phyloP scores from a whole-genome alignment of 2,113 vertebrate genomes.

The Hemiscyllium ocellatum region DNA sequence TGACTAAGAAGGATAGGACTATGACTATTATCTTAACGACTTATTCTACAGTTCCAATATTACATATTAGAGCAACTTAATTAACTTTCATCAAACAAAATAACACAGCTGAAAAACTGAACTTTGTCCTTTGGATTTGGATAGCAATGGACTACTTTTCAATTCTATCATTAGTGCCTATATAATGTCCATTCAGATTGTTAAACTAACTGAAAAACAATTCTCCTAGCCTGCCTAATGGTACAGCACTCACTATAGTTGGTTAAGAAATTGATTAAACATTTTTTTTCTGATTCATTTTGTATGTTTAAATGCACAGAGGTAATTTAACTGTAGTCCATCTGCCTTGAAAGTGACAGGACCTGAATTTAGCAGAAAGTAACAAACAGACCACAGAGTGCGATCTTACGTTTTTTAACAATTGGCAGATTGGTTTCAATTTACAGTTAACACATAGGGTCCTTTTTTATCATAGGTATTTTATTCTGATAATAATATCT shows the following conservation, averaged over 20 bases:
- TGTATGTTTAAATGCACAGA: background rate
- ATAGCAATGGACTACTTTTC: background rate
- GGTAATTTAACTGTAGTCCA: background rate
- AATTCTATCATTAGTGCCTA: background rate
- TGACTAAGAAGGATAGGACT: background rate
- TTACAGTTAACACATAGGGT: no score
- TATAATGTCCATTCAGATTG: background rate
- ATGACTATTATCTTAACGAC: background rate
- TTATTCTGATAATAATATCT: background rate
- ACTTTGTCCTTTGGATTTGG: background rate
- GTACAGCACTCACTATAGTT: background rate
- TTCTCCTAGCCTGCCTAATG: background rate
- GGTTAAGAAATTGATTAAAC: background rate
- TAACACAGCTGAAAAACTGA: background rate
- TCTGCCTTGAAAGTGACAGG: background rate
- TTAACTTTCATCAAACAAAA: constrained; percentile 1
- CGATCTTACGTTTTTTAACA: background rate
- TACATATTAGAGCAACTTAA: background rate
- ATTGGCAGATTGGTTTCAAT: background rate
- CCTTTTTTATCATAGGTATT: background rate
- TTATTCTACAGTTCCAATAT: background rate
- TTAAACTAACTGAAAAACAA: background rate
- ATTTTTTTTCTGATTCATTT: background rate
- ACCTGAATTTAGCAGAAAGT: background rate
- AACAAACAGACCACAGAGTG: background rate